Base-by-base conservation (phyloP, 2,797 vertebrate genomes). In the Malacoraja senta region DNA sequence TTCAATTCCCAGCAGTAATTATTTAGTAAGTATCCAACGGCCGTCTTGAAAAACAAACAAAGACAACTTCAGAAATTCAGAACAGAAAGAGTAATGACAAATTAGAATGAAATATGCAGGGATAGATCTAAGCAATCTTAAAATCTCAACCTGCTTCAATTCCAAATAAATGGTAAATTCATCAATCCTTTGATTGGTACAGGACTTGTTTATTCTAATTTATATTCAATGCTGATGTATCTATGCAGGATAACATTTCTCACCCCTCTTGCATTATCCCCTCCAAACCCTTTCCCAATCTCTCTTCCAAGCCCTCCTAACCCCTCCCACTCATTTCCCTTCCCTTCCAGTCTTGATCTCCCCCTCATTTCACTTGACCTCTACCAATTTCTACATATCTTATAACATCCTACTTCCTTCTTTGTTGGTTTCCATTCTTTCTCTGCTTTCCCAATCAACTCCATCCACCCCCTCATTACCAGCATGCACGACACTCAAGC, bases 1-100 rank as follows among this genome's bases (percentile, higher is more conserved):
- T 76, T 71, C 90, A 92, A 68, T 29, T 76, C 44, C 90, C 90
- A 92, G 21, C 21, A 29, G 71, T 92, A 92, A 76, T 92, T 38
- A 58, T 76, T 92, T 8, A 92, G 71, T 71, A 92, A 92, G 72
- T 92, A 92, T n/a, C 71, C 44, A 53, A 44, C 71, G n/a, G 90
- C 71, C 26, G 90, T 53, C 90, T 92, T 68, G 4, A 38, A 91
- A 26, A 72, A 74, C 12, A 84, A 26, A 84, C 19, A 84, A 26
- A 58, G 29, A 71, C 38, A 92, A 29, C 4, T 74, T 92, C 38
- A 76, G 38, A 76, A 44, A 53, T 72, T 68, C 71, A 21, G 72
- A 53, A 53, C 38, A 38, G 12, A 76, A n/a, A 53, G 61, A 90
- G 68, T 15, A 76, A 29, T 76, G 12, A 53, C 65, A 91, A 91